Base-by-base conservation (phyloP, 2,888 invertebrate genomes). In the Nyleta sp. region DNA sequence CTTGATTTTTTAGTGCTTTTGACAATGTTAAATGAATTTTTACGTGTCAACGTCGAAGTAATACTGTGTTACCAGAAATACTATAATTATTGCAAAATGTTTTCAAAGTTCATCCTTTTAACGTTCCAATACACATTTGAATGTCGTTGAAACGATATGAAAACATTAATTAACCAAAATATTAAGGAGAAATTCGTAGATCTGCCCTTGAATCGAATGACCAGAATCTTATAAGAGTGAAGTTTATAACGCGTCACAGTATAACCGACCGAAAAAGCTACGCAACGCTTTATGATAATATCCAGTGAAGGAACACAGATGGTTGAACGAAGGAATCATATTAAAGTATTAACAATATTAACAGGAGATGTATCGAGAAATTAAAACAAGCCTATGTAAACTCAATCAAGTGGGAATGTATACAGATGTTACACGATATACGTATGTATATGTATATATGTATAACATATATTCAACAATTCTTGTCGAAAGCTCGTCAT, bases 351-450 rank as follows among this genome's bases (percentile, higher is more conserved):
- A 64, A 75, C 31, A 55, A 42, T 71, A 40, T 52, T 38, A 64
- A 75, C 31, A 55, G 35, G 40, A 52, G 3, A 62, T 68, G 46
- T 67, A 75, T 52, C 74, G 68, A 75, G 80, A 80, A 83, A 50
- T 82, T 81, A 67, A 83, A 81, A 83, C 50, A 84, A 83, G 85
- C 84, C 84, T 84, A 85, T 85, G 79, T 78, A 42, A 85, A 85
- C 82, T 84, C 68, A 80, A 76, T 83, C 71, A 70, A 53, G 38
- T 55, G 68, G 64, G 42, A 52, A 72, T 44, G 57, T 62, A 48
- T 68, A 59, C 24, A 62, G 24, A 79, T 71, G 60, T 55, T 70
- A 71, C 42, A 52, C 77, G 67, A 73, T 57, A 50, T 65, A 40
- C 17, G 22, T 57, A 64, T 52, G 46, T 48, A 33, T 10, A 46